Evolutionary conservation across 2,888 invertebrate species (phyloP).

Genomic region (Pachliopta kotzebuea): DNA sequence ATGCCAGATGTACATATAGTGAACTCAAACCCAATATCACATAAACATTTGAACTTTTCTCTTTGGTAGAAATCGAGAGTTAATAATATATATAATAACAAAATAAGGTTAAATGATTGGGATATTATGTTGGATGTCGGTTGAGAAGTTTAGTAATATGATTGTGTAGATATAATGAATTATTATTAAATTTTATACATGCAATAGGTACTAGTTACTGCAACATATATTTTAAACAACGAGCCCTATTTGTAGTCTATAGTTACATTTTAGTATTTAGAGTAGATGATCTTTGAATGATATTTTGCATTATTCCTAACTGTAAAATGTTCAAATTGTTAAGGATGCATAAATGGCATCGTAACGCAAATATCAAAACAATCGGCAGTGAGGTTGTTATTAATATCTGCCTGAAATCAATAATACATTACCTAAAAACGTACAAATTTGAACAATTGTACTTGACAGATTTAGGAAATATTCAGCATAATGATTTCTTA

Average conservation of each 20-base stretch:
- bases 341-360: conserved; percentile 12
- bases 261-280: conserved; percentile 46
- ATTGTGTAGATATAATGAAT: conserved; percentile 11
- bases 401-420: conserved; percentile 17
- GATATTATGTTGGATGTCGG: conserved; percentile 4
- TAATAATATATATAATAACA: conserved; percentile 25
- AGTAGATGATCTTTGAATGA: conserved; percentile 30
- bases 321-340: conserved; percentile 20
- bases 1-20: conserved; percentile 41
- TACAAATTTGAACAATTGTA: conserved; percentile 14
- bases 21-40: conserved; percentile 35
- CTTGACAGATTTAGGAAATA: conserved; percentile 19
- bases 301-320: conserved; percentile 37
- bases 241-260: conserved; percentile 54
- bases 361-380: conserved; percentile 15
- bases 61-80: conserved; percentile 42
- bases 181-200: conserved; percentile 14
- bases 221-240: conserved; percentile 43
- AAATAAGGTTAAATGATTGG: conserved; percentile 12
- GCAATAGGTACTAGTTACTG: conserved; percentile 17
- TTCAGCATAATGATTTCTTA: conserved; percentile 37
- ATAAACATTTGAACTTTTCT: conserved; percentile 39
- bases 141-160: conserved; percentile 8
- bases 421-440: conserved; percentile 1
- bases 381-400: conserved; percentile 20